Evolutionary conservation across 2,888 invertebrate genomes (phyloP), one percentile per base, ranked within the genome.

Genomic region (Spisula subtruncata): DNA sequence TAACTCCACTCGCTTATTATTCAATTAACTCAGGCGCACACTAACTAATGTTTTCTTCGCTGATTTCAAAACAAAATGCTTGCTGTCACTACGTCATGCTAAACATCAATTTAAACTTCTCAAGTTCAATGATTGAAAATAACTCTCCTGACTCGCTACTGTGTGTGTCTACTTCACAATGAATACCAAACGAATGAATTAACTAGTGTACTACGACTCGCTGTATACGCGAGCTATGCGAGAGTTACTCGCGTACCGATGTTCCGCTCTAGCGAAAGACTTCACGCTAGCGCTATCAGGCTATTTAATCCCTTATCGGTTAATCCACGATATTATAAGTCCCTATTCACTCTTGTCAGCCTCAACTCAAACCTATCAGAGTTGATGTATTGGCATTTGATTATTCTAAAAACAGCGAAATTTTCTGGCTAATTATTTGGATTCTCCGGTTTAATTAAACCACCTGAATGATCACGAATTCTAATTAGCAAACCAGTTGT

Each of bases 401-500:
- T 84, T 84, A n/a, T 48, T 54, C 51, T 83, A 29, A 71, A n/a
- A 32, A 29, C 54, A 20, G 51, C 51, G 41, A 80, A 75, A 5
- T 32, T 8, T 35, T 35, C 16, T 14, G 25, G 75, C 35, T 75
- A 81, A 79, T 90, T 86, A 90, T 60, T 81, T 88, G 82, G 46
- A 48, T 84, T 35, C 86, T 90, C 82, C 66, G 88, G 86, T 75
- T 75, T 81, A 66, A 66, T 83, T 90, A 88, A 81, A 82, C 48
- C 91, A 91, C 88, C 85, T 87, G 90, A 88, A 29, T 84, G 86
- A 29, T 83, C 84, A 66, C 35, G 46, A 56, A 90, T 89, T 84
- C 56, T 81, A 29, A 29, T 81, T 84, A 51, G 79, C 32, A 48
- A 79, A 84, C 88, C 83, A 60, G 32, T 81, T 89, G 91, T 91